Evolutionary conservation across 2,888 invertebrate species (phyloP), one percentile per base, ranked within the genome.

Genomic region (Meganola albula): DNA sequence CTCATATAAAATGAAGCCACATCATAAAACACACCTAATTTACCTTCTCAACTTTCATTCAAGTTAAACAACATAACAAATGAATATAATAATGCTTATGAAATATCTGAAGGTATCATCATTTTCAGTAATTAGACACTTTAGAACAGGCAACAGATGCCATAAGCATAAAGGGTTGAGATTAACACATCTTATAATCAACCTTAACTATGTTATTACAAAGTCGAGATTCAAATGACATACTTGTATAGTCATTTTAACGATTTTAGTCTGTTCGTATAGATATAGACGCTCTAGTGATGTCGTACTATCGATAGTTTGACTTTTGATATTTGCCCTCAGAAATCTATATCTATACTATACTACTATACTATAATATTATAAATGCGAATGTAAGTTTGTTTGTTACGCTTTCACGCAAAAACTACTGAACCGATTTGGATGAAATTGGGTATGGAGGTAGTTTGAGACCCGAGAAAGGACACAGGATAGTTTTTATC

Each of bases 91-190:
- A 47, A 50, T 23, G 31, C 42, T 34, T 38, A 36, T 53, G 34
- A 49, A 49, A 56, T 52, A 57, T 51, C 48, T 48, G 40, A 52
- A 53, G 49, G 48, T 44, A 52, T 50, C 48, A 52, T 58, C 45
- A 52, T 58, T 65, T 62, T 50, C 49, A 48, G 48, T 64, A 65
- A 67, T 68, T 65, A 68, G 57, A 58, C 48, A 49, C 53, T 53
- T 48, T 37, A 41, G 45, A 36, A 45, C 40, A 44, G 47, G 47
- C 37, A 46, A 37, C 63, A 65, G 60, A 58, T 61, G 61, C 38
- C 48, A 8, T 37, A 12, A 35, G 35, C 26, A 16, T 41, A 44
- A 50, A 37, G 34, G 26, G 27, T 32, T 42, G 7, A 28, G 23
- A 5, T 3, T 20, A 20, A 7, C 8, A 10, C 29, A 10, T 3